phyloP scores from a whole-genome alignment of 2,888 invertebrate genomes.

The Hypselothyrea guttata region DNA sequence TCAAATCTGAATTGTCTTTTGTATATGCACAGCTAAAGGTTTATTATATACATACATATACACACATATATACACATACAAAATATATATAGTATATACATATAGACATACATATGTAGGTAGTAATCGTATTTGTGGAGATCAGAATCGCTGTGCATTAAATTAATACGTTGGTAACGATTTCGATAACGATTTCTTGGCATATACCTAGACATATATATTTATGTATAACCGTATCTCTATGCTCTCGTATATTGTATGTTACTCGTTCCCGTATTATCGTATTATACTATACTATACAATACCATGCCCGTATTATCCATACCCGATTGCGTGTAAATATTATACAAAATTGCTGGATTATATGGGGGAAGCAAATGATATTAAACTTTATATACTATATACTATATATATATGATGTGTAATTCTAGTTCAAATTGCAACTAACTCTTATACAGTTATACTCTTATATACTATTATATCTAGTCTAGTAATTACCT shows the following conservation, averaged over 20 bases:
- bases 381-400: not conserved
- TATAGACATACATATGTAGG: not conserved
- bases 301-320: constrained; percentile 28
- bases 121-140: not conserved
- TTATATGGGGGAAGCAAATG: constrained; percentile 2
- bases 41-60: constrained; percentile 25
- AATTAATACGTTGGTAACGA: too few species aligned
- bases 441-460: constrained; percentile 32
- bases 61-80: constrained; percentile 1
- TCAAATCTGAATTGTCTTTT: constrained; percentile 41
- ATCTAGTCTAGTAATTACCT: constrained; percentile 36
- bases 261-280: constrained; percentile 31
- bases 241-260: too few species aligned
- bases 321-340: constrained; percentile 41
- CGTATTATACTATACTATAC: constrained; percentile 20
- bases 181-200: too few species aligned
- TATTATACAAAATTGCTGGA: constrained; percentile 22
- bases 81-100: too few species aligned
- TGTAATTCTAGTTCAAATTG: constrained; percentile 33
- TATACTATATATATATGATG: constrained; percentile 18
- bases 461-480: constrained; percentile 32
- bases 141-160: too few species aligned
- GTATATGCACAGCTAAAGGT: constrained; percentile 36
- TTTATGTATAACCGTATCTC: constrained; percentile 1
- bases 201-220: not conserved